Percentiles rank a stretch among this genome's conserved stretches.
Conservation (phyloP, 2,113 vertebrate genomes). For the Mesembrinibis cayennensis region DNA sequence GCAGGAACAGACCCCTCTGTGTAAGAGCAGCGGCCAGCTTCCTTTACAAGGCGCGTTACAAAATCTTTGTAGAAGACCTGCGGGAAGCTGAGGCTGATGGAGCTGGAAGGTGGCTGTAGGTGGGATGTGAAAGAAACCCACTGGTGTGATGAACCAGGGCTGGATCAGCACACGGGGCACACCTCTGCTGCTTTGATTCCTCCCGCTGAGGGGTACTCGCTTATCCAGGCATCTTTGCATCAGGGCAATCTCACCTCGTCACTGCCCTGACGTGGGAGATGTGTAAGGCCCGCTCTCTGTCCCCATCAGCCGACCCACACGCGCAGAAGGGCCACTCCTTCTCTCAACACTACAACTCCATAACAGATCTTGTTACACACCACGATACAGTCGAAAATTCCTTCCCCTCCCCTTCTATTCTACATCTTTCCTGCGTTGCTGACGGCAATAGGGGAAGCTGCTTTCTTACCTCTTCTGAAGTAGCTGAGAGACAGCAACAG, state of each 20-base stretch:
- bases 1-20: background rate
- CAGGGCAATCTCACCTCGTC: background rate
- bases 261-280: background rate
- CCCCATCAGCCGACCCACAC: background rate
- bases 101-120: background rate
- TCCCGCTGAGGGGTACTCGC: background rate
- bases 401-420: background rate
- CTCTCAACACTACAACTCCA: background rate
- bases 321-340: background rate
- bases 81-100: background rate
- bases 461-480: background rate
- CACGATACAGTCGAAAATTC: accelerated
- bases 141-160: accelerated
- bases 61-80: background rate
- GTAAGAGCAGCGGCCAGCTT: background rate
- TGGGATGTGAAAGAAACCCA: background rate
- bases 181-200: background rate
- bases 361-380: too few species aligned
- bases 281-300: too few species aligned
- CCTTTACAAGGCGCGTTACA: background rate
- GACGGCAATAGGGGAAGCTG: background rate
- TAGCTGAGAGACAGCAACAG: background rate
- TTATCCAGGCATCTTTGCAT: background rate
- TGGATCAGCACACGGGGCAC: background rate
- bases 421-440: background rate